phyloP scores from a whole-genome alignment of 2,797 vertebrate genomes.

The Semaprochilodus insignis region DNA sequence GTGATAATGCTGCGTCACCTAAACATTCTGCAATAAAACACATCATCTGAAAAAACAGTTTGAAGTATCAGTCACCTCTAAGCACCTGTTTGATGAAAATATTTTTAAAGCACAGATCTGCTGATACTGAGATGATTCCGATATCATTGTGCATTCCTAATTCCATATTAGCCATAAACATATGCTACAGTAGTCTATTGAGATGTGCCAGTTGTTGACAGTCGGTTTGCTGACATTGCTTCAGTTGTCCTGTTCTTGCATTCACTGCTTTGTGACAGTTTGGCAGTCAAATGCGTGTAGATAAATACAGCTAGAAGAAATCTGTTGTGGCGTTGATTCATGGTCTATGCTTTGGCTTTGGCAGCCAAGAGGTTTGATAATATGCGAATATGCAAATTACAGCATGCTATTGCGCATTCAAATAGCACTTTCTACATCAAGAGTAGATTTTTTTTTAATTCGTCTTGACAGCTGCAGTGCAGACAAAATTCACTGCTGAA shows the following conservation, averaged over 20 bases:
- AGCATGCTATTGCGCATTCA: neutral
- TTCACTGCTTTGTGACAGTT: neutral
- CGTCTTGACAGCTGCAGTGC: neutral
- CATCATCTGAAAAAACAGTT: too few relatives aligned
- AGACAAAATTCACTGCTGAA: neutral
- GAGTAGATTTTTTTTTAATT: neutral
- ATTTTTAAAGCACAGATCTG: too few relatives aligned
- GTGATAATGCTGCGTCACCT: too few relatives aligned
- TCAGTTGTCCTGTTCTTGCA: neutral
- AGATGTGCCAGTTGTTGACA: neutral
- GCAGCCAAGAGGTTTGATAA: constrained; percentile 11
- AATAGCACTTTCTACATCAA: neutral
- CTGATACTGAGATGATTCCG: too few relatives aligned
- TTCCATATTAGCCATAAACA: neutral
- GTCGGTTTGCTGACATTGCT: neutral
- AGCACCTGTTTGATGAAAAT: too few relatives aligned
- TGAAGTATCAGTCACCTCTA: too few relatives aligned
- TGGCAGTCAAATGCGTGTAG: neutral
- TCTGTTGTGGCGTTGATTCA: neutral
- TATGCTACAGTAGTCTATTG: neutral
- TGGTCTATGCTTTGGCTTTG: neutral
- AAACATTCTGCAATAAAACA: too few relatives aligned
- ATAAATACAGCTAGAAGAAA: neutral
- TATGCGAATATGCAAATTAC: constrained; percentile 21
- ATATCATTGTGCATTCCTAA: neutral